Evolutionary conservation across 2,113 vertebrate species (phyloP).

Genomic region (Oryzias melastigma): DNA sequence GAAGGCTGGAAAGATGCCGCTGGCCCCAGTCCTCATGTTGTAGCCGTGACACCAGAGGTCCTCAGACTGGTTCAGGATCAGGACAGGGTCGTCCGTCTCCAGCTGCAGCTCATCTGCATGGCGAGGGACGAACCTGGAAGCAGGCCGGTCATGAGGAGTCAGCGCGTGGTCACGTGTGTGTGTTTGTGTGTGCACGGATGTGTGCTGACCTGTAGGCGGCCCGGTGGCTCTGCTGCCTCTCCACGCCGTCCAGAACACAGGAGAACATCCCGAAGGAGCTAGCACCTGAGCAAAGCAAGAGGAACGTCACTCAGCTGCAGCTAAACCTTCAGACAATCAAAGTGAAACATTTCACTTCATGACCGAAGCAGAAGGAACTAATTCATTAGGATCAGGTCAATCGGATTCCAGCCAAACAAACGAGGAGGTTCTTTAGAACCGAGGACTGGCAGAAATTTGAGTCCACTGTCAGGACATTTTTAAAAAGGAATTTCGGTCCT

Average conservation of each 20-base stretch:
- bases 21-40: conserved; percentile 93
- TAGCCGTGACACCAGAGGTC: conserved; percentile 96
- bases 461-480: no score
- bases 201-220: conserved; percentile 80
- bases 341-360: background rate
- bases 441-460: no score
- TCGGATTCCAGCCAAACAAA: no score
- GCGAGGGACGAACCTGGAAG: conserved; percentile 88
- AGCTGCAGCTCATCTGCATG: conserved; percentile 92
- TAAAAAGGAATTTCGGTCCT: no score
- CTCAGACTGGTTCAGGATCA: conserved; percentile 88
- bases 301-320: conserved; percentile 1
- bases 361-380: no score
- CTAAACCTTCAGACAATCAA: background rate
- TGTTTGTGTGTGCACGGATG: background rate
- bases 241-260: conserved; percentile 89
- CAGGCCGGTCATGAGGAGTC: background rate
- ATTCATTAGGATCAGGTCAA: no score
- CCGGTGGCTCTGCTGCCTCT: conserved; percentile 91
- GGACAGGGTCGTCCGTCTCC: conserved; percentile 89
- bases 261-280: conserved; percentile 94
- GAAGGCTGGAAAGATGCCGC: conserved; percentile 92
- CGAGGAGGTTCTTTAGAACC: no score
- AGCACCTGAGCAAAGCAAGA: conserved; percentile 77
- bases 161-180: conserved; percentile 5